Evolutionary conservation across 2,888 invertebrate genomes (phyloP).

Genomic region (Antheraea yamamai): DNA sequence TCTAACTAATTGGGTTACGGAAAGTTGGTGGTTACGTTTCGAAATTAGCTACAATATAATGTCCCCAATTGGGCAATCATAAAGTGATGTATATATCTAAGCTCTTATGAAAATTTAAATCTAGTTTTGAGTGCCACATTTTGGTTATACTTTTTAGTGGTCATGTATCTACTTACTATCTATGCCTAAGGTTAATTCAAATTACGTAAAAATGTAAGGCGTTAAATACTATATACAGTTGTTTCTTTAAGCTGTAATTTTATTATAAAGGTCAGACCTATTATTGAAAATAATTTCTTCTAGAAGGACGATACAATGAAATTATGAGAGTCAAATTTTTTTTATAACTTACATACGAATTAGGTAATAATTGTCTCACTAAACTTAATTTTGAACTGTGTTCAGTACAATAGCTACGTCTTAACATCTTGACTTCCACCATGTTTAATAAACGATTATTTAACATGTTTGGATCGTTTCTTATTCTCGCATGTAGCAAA

Average conservation of each 20-base stretch:
- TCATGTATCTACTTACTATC: not conserved
- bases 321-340: too few relatives aligned
- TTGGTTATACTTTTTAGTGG: not conserved
- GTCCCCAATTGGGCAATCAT: too few relatives aligned
- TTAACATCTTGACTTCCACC: constrained; percentile 1
- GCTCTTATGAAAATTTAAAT: not conserved
- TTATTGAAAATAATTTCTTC: too few relatives aligned
- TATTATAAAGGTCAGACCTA: too few relatives aligned
- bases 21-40: not conserved
- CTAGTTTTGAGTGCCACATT: not conserved
- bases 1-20: not conserved
- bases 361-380: not conserved
- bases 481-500: constrained; percentile 12
- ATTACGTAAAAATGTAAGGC: not conserved
- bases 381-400: not conserved
- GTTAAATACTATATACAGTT: too few relatives aligned
- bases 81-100: too few relatives aligned
- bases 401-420: not conserved
- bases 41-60: not conserved
- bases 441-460: constrained; percentile 5
- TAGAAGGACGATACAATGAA: too few relatives aligned
- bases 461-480: constrained; percentile 2
- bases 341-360: not conserved
- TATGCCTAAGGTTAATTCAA: not conserved
- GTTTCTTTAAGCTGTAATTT: too few relatives aligned